Evolutionary conservation across 2,113 vertebrate genomes (phyloP).

Genomic region (Rhegmatorhina hoffmannsi): DNA sequence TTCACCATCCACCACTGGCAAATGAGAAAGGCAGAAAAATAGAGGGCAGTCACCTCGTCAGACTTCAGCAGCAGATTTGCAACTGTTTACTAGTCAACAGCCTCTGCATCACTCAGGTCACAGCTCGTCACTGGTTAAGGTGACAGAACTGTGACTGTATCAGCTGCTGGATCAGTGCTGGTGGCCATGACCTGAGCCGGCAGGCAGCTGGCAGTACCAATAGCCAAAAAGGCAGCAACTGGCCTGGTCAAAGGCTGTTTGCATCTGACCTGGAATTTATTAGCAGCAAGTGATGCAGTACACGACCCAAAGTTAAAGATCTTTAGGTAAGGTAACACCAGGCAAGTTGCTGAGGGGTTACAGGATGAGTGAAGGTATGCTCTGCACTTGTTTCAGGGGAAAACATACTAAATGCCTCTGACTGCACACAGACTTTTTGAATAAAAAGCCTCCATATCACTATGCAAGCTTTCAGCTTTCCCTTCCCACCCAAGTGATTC

Average conservation of each 20-base stretch:
- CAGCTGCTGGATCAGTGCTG: neutral
- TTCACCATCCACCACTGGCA: neutral
- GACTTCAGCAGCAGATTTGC: neutral
- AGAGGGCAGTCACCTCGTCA: neutral
- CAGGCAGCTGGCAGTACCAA: neutral
- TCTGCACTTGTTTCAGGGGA: neutral
- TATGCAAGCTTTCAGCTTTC: neutral
- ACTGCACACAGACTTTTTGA: neutral
- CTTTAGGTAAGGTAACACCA: neutral
- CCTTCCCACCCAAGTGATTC: neutral
- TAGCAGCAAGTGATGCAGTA: neutral
- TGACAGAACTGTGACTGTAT: neutral
- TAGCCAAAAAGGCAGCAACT: neutral
- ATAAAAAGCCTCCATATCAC: neutral
- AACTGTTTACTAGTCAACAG: neutral
- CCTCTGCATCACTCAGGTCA: neutral
- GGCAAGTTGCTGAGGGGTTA: neutral
- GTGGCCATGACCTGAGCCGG: fast-evolving
- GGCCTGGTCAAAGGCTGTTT: neutral
- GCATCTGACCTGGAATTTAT: neutral
- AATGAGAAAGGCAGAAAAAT: neutral
- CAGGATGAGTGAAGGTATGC: neutral
- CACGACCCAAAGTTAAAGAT: fast-evolving
- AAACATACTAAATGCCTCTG: neutral
- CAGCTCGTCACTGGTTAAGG: neutral